Conservation (phyloP, 2,113 vertebrate species). For the Atherinomorus stipes region DNA sequence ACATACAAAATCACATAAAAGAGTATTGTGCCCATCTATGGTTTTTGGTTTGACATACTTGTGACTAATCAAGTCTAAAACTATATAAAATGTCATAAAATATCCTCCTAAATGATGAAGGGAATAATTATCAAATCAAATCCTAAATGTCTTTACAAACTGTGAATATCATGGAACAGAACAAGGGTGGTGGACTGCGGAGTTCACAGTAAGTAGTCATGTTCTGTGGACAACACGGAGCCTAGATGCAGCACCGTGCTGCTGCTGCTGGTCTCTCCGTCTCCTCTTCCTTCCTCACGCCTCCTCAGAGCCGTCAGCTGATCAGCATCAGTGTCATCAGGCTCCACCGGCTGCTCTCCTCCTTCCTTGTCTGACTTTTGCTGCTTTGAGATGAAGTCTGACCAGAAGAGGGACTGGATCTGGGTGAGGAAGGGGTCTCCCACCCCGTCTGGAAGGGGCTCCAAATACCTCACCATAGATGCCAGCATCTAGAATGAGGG, state of each 20-base stretch:
- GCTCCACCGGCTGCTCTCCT: slow-evolving; percentile 28
- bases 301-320: slow-evolving; percentile 23
- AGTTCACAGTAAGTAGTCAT: slow-evolving; percentile 78
- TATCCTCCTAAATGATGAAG: not conserved
- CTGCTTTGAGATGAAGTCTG: slow-evolving; percentile 83
- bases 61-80: not conserved
- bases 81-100: not conserved
- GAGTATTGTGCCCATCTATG: not conserved
- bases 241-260: slow-evolving; percentile 68
- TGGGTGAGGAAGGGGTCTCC: slow-evolving; percentile 89
- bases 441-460: slow-evolving; percentile 85
- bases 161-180: not conserved
- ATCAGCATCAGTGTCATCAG: slow-evolving; percentile 20
- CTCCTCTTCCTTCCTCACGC: slow-evolving; percentile 4
- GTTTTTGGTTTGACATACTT: not conserved
- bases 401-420: slow-evolving; percentile 90
- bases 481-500: slow-evolving; percentile 87
- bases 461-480: slow-evolving; percentile 90
- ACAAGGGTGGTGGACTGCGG: not conserved
- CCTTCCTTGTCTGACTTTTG: slow-evolving; percentile 69
- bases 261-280: slow-evolving; percentile 30
- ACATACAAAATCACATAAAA: too few relatives aligned
- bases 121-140: slow-evolving; percentile 17
- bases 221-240: slow-evolving; percentile 70
- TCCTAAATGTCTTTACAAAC: not conserved